A percentile compares a stretch with the other conserved stretches of the same genome.
Evolutionary conservation across 92 coral and sea anemone species (phyloP).

Genomic region (Phenganax stokvisi): DNA sequence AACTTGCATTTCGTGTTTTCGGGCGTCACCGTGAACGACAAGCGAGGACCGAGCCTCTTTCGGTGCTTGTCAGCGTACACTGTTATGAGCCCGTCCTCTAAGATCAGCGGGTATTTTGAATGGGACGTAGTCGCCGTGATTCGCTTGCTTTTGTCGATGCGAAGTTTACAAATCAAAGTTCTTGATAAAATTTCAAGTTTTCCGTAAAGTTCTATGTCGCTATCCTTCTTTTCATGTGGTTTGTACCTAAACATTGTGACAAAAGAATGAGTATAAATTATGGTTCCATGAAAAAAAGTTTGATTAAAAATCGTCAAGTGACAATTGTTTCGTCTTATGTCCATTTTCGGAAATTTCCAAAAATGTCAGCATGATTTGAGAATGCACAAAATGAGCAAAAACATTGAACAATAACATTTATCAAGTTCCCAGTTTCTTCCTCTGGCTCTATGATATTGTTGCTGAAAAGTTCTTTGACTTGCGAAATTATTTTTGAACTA

Average conservation of each 20-base stretch:
- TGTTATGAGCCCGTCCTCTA: conserved; percentile 72
- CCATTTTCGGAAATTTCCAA: too few species aligned
- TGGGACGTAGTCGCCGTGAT: conserved; percentile 56
- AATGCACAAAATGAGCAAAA: not conserved
- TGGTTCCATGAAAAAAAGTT: not conserved
- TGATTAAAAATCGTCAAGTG: not conserved
- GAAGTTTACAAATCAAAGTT: conserved; percentile 58
- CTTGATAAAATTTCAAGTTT: conserved; percentile 62
- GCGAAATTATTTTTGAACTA: not conserved
- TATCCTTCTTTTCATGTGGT: not conserved
- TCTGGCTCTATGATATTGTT: too few species aligned
- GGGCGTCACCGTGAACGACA: conserved; percentile 65
- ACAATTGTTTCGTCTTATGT: too few species aligned
- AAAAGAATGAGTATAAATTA: not conserved
- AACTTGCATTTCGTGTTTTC: conserved; percentile 60
- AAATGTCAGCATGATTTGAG: too few species aligned
- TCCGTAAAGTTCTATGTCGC: conserved; percentile 42
- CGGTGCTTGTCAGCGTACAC: conserved; percentile 64
- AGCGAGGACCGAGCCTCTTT: conserved; percentile 74
- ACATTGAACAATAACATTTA: too few species aligned
- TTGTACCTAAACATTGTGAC: conserved; percentile 14
- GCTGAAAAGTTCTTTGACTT: too few species aligned
- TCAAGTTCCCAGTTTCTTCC: too few species aligned
- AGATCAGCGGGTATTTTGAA: conserved; percentile 70
- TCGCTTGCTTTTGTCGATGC: conserved; percentile 54